phyloP scores from a whole-genome alignment of 1,140 invertebrate genomes.

The Drosophila kohkoa region DNA sequence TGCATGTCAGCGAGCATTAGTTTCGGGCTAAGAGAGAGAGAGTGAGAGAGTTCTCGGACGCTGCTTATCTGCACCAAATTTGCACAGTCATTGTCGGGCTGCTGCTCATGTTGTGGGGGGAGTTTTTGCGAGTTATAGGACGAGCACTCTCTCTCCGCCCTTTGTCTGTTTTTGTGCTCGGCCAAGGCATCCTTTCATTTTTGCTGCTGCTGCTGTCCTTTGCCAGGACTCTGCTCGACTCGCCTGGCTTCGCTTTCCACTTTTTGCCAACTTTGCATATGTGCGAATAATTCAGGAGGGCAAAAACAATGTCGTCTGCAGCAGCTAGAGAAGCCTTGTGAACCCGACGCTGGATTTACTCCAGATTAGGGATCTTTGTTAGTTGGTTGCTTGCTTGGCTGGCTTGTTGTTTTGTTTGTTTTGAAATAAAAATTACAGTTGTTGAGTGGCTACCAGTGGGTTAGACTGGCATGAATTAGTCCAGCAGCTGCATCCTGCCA shows the following conservation, averaged over 20 bases:
- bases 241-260: slow-evolving; percentile 29
- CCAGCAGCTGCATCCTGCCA: slow-evolving; percentile 31
- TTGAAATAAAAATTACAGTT: slow-evolving; percentile 77
- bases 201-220: slow-evolving; percentile 36
- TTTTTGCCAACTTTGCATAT: slow-evolving; percentile 81
- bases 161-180: slow-evolving; percentile 23
- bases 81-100: slow-evolving; percentile 76
- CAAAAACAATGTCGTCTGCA: slow-evolving; percentile 33
- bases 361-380: slow-evolving; percentile 80
- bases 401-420: slow-evolving; percentile 49
- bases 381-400: slow-evolving; percentile 44
- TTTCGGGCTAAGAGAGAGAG: slow-evolving; percentile 38
- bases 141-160: slow-evolving; percentile 21
- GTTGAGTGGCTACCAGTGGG: slow-evolving; percentile 48
- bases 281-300: slow-evolving; percentile 77
- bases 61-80: slow-evolving; percentile 80
- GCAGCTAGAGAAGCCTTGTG: slow-evolving; percentile 26
- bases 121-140: slow-evolving; percentile 12
- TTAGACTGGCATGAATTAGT: slow-evolving; percentile 37
- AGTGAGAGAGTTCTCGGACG: slow-evolving; percentile 57
- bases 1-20: slow-evolving; percentile 82
- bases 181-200: slow-evolving; percentile 50
- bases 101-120: slow-evolving; percentile 17
- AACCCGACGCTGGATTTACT: slow-evolving; percentile 76
- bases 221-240: slow-evolving; percentile 5